A percentile compares a stretch with the other conserved stretches of the same genome.
phyloP scores from a whole-genome alignment of 2,888 invertebrate species.

The Drosophila diplacantha region DNA sequence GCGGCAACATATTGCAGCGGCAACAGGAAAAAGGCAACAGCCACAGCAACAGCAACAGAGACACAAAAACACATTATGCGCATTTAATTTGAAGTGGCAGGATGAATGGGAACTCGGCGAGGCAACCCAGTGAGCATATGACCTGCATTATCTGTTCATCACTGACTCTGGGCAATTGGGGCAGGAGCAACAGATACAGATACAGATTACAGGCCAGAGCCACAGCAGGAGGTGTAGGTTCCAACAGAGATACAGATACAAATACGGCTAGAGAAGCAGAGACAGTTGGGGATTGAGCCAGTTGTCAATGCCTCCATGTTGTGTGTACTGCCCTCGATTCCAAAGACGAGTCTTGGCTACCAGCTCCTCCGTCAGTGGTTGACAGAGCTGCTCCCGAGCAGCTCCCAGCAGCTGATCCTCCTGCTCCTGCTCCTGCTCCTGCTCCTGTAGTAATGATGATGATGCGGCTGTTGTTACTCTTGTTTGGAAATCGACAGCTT shows the following conservation, averaged over 20 bases:
- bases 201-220: neutral
- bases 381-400: neutral
- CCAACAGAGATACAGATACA: neutral
- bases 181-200: slow-evolving; percentile 7
- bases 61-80: slow-evolving; percentile 34
- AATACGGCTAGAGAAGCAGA: too few species aligned
- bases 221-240: too few species aligned
- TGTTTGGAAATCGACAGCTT: slow-evolving; percentile 1
- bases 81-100: slow-evolving; percentile 42
- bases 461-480: slow-evolving; percentile 5
- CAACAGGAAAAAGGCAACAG: slow-evolving; percentile 3
- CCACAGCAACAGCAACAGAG: slow-evolving; percentile 20
- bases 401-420: neutral
- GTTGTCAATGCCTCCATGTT: slow-evolving; percentile 4
- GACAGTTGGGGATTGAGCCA: neutral
- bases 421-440: neutral
- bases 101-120: slow-evolving; percentile 24
- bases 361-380: slow-evolving; percentile 2
- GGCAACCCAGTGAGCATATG: slow-evolving; percentile 32
- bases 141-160: slow-evolving; percentile 38
- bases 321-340: slow-evolving; percentile 4
- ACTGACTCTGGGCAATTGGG: slow-evolving; percentile 1
- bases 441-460: neutral
- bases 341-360: slow-evolving; percentile 1
- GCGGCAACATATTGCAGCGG: slow-evolving; percentile 35